phyloP scores from a whole-genome alignment of 2,113 vertebrate genomes.

The Lampris incognitus region DNA sequence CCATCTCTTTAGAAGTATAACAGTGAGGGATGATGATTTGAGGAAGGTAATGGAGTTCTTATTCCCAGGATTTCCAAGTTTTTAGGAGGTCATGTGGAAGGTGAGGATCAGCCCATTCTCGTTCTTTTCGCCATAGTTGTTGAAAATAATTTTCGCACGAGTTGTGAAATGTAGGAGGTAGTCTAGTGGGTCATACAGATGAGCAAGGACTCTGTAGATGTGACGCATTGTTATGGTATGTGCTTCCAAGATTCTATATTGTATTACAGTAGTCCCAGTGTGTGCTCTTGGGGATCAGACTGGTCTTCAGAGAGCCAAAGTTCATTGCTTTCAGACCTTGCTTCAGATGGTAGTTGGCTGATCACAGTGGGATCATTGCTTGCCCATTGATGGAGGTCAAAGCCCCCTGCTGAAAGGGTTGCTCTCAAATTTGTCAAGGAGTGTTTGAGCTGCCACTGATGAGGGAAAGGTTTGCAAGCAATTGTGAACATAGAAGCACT shows the following conservation, averaged over 20 bases:
- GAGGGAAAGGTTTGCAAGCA: slow-evolving; percentile 6
- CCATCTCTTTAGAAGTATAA: background rate
- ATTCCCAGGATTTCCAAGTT: slow-evolving; percentile 11
- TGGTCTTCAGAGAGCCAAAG: background rate
- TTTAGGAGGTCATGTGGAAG: background rate
- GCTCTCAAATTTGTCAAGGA: background rate
- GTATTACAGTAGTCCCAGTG: background rate
- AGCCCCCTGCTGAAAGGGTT: slow-evolving; percentile 11
- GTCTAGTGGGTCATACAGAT: slow-evolving; percentile 25
- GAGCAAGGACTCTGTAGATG: slow-evolving; percentile 22
- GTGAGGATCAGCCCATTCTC: slow-evolving; percentile 1
- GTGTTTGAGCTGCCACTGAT: background rate
- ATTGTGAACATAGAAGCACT: slow-evolving; percentile 21
- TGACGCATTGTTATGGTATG: background rate
- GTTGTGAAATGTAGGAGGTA: slow-evolving; percentile 13
- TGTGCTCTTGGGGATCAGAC: background rate
- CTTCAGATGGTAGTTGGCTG: slow-evolving; percentile 5
- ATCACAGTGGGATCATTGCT: background rate
- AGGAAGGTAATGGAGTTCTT: background rate
- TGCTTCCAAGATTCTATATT: background rate
- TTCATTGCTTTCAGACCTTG: background rate
- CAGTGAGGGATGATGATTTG: background rate
- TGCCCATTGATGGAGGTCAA: slow-evolving; percentile 16
- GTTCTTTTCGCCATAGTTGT: background rate
- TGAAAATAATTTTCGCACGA: slow-evolving; percentile 16